Base-by-base conservation (phyloP, 2,888 invertebrate species). In the Aproaerema taeniolella region DNA sequence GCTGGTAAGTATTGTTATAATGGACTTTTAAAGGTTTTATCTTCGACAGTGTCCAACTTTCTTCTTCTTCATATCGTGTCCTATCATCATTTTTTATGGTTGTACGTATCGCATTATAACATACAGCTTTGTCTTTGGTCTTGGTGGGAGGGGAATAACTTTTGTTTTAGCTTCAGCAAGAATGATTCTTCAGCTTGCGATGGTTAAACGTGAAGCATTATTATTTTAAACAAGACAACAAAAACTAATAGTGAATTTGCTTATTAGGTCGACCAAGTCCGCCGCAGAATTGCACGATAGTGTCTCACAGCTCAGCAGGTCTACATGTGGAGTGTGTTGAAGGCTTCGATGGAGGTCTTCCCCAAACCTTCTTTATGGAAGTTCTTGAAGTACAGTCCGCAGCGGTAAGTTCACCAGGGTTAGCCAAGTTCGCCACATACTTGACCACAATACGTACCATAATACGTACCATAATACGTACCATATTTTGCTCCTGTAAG, bases 211-310 rank as follows among this genome's bases (percentile, higher is more conserved):
- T n/a, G n/a, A n/a, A n/a, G n/a, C n/a, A n/a, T n/a, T n/a, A n/a
- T n/a, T n/a, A n/a, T n/a, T n/a, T n/a, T n/a, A n/a, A n/a, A n/a
- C n/a, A n/a, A n/a, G n/a, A n/a, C n/a, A n/a, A n/a, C n/a, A n/a
- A n/a, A n/a, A n/a, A n/a, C n/a, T n/a, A n/a, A n/a, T n/a, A n/a
- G n/a, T n/a, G n/a, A n/a, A n/a, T n/a, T n/a, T n/a, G n/a, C n/a
- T n/a, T n/a, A n/a, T 3, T n/a, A 95, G 96, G 95, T 63, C 92
- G 93, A 37, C 96, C 96, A 4, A 93, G 94, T 64, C 89, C 94
- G 3, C 86, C 95, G 41, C 91, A 93, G 60, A 96, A 96, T 80
- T 96, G 96, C 72, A 91, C 93, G 8, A 90, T 95, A 40, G 89
- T 91, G 55, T 95, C 96, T 79, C 93, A 95, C 77, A 95, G 94